Conservation (phyloP, 2,888 invertebrate genomes). For the Rhaphigaster nebulosa region DNA sequence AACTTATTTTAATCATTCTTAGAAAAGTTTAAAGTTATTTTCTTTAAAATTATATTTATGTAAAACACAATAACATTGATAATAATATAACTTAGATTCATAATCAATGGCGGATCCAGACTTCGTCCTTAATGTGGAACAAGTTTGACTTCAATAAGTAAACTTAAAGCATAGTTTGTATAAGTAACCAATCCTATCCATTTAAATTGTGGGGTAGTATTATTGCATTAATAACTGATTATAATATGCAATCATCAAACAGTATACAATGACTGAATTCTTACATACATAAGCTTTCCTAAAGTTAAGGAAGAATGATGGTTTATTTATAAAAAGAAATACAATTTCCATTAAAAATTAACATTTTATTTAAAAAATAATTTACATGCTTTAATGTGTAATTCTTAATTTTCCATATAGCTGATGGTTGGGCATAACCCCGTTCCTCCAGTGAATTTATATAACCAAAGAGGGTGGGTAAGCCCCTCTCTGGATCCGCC, state of each 20-base stretch:
- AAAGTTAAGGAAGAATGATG: neutral
- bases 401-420: neutral
- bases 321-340: neutral
- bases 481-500: neutral
- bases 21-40: neutral
- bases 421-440: neutral
- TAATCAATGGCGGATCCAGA: constrained; percentile 12
- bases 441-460: neutral
- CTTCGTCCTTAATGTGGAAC: neutral
- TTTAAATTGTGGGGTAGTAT: neutral
- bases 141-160: neutral
- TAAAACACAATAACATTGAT: constrained; percentile 47
- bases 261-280: neutral
- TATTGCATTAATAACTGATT: neutral
- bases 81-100: constrained; percentile 4
- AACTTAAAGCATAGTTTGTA: neutral
- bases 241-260: neutral
- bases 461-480: neutral
- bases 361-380: constrained; percentile 19
- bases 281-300: neutral
- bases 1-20: neutral
- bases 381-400: neutral
- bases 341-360: neutral
- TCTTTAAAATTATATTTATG: constrained; percentile 50
- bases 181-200: neutral